Evolutionary conservation across 2,888 invertebrate species (phyloP).

Genomic region (Mimachlamys varia): DNA sequence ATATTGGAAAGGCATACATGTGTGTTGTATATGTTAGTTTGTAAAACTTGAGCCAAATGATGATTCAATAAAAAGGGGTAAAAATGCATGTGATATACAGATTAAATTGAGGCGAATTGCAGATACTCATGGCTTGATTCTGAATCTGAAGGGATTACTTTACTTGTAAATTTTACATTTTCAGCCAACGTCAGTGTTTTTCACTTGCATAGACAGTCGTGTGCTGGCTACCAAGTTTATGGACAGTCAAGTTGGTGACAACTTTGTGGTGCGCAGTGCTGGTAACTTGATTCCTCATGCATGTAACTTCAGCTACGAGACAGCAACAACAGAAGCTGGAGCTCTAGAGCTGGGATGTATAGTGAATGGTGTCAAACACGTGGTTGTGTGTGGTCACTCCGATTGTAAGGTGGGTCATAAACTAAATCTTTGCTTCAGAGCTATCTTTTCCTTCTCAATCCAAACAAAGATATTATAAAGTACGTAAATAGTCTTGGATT

Average conservation of each 20-base stretch:
- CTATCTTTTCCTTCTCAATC: no score
- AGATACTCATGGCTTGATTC: no score
- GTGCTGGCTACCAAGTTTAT: slow-evolving; percentile 98
- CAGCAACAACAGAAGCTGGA: slow-evolving; percentile 96
- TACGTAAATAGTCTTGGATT: no score
- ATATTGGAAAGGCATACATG: no score
- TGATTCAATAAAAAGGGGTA: no score
- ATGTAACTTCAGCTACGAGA: slow-evolving; percentile 91
- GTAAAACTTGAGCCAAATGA: no score
- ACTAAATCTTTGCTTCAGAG: background rate
- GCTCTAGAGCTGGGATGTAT: slow-evolving; percentile 97
- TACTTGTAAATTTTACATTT: slow-evolving; percentile 42
- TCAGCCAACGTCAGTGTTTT: slow-evolving; percentile 97
- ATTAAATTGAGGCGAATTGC: no score
- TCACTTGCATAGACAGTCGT: slow-evolving; percentile 98
- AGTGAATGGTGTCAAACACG: slow-evolving; percentile 93
- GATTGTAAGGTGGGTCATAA: slow-evolving; percentile 92
- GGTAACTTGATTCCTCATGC: slow-evolving; percentile 96
- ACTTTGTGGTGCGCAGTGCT: slow-evolving; percentile 98
- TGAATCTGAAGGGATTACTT: no score
- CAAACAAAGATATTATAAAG: no score
- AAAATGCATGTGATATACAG: no score
- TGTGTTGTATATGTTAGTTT: no score
- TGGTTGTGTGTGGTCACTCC: slow-evolving; percentile 98
- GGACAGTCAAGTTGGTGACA: slow-evolving; percentile 97